phyloP scores from a whole-genome alignment of 1,140 invertebrate species.

The Sycophila sp. region DNA sequence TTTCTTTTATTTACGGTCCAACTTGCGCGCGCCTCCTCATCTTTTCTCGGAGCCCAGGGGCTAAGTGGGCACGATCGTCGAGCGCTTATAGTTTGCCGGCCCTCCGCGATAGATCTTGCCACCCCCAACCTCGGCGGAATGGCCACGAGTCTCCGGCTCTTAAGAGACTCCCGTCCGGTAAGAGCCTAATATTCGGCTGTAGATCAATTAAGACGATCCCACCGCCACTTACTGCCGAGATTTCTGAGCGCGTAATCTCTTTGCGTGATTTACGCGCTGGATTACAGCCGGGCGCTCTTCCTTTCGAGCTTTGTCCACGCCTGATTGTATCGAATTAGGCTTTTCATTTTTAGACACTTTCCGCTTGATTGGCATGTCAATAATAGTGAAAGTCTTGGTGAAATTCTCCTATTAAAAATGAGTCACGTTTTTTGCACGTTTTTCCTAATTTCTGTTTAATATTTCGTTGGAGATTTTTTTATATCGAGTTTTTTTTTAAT shows the following conservation, averaged over 20 bases:
- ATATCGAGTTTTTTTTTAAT: too few relatives aligned
- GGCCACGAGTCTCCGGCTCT: conserved; percentile 49
- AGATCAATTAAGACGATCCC: conserved; percentile 64
- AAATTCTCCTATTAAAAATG: too few relatives aligned
- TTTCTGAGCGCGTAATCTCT: conserved; percentile 11
- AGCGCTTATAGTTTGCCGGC: conserved; percentile 46
- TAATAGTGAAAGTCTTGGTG: too few relatives aligned
- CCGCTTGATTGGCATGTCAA: too few relatives aligned
- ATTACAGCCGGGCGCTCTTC: too few relatives aligned
- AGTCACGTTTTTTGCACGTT: too few relatives aligned
- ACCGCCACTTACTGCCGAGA: not conserved
- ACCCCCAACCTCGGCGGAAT: too few relatives aligned
- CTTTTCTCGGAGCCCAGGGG: conserved; percentile 27
- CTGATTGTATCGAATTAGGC: too few relatives aligned
- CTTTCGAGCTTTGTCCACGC: too few relatives aligned
- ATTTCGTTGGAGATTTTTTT: too few relatives aligned
- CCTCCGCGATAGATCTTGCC: conserved; percentile 50
- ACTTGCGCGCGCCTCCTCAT: not conserved
- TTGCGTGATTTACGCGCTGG: conserved; percentile 6
- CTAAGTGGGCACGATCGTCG: conserved; percentile 57
- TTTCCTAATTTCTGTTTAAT: too few relatives aligned
- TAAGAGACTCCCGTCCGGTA: conserved; percentile 43
- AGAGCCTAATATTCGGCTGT: conserved; percentile 58
- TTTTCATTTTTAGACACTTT: too few relatives aligned
- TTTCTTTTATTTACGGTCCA: conserved; percentile 66